Percentiles rank a stretch among this genome's conserved stretches.
Conservation (phyloP, 2,113 vertebrate species). For the Suncus etruscus region DNA sequence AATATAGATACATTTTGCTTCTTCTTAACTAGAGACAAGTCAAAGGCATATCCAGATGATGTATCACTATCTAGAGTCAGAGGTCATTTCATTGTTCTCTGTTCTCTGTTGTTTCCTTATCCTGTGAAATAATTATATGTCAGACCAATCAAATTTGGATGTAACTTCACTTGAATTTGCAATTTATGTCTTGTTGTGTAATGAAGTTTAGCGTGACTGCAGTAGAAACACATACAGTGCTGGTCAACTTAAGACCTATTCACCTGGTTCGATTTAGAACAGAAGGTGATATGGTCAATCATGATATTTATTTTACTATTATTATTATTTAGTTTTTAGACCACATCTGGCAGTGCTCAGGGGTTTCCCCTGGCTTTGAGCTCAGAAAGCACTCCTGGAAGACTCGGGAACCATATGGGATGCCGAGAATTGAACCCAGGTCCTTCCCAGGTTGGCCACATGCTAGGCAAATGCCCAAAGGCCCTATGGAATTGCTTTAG, state of each 20-base stretch:
- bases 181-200: not conserved
- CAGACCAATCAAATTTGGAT: not conserved
- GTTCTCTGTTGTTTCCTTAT: not conserved
- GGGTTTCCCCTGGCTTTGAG: too few relatives aligned
- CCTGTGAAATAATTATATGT: not conserved
- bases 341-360: too few relatives aligned
- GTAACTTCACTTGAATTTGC: not conserved
- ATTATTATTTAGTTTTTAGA: too few relatives aligned
- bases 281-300: not conserved
- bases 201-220: too few relatives aligned
- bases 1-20: not conserved
- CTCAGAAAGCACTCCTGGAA: too few relatives aligned
- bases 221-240: not conserved
- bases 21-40: not conserved
- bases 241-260: not conserved
- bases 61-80: not conserved
- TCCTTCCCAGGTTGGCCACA: too few relatives aligned
- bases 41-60: not conserved
- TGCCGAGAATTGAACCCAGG: too few relatives aligned
- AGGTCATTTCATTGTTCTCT: not conserved
- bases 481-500: too few relatives aligned
- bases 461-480: too few relatives aligned
- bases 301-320: not conserved
- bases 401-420: too few relatives aligned
- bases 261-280: not conserved